Percentiles rank a stretch among this genome's conserved stretches.
Evolutionary conservation across 2,888 invertebrate genomes (phyloP).

Genomic region (Drosophila mulleri): DNA sequence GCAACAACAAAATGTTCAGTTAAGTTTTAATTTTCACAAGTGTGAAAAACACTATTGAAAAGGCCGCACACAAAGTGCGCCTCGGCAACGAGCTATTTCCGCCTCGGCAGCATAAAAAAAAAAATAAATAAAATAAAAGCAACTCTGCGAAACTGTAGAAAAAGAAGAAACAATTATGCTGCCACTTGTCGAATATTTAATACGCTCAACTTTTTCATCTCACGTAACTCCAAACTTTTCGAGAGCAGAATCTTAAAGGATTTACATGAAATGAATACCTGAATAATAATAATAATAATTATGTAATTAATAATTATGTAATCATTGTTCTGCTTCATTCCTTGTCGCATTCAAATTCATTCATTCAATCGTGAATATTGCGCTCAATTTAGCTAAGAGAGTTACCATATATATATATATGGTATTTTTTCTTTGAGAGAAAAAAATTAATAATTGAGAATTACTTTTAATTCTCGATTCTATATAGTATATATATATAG

Average conservation of each 20-base stretch:
- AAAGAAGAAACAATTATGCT: slow-evolving; percentile 6
- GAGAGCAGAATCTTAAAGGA: neutral
- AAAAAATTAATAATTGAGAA: neutral
- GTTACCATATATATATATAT: no score
- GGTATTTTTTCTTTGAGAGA: neutral
- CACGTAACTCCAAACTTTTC: neutral
- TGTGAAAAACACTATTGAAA: slow-evolving; percentile 75
- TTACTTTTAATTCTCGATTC: neutral
- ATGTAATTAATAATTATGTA: no score
- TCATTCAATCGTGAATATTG: no score
- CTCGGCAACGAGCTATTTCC: slow-evolving; percentile 65
- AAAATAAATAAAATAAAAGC: slow-evolving; percentile 5
- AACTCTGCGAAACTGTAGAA: slow-evolving; percentile 13
- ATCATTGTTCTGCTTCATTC: no score
- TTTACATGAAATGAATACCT: no score
- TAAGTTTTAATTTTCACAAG: slow-evolving; percentile 78
- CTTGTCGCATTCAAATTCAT: no score
- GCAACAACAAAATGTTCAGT: slow-evolving; percentile 65
- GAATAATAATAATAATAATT: no score
- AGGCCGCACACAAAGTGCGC: slow-evolving; percentile 59
- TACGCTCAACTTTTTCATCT: neutral
- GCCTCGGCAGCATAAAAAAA: slow-evolving; percentile 40
- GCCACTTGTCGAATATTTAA: neutral
- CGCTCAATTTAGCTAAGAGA: neutral
- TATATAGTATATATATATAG: neutral